phyloP scores from a whole-genome alignment of 2,888 invertebrate genomes.

The Sesia apiformis region DNA sequence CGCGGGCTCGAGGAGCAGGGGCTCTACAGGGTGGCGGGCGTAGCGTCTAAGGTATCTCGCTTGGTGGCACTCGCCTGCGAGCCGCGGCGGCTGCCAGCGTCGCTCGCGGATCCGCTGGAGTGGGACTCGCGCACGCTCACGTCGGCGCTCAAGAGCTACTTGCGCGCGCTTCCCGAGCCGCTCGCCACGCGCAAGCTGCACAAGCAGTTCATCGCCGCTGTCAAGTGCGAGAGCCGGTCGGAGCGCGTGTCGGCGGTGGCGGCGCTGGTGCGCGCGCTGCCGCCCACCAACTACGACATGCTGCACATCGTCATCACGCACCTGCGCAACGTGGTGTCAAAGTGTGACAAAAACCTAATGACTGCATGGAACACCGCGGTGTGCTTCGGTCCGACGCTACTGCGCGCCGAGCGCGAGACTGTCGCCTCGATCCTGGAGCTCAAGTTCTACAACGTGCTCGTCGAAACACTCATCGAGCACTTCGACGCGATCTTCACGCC shows the following conservation, averaged over 20 bases:
- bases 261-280: constrained; percentile 88
- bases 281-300: constrained; percentile 88
- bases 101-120: constrained; percentile 84
- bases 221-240: constrained; percentile 88
- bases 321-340: constrained; percentile 80
- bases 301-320: constrained; percentile 90
- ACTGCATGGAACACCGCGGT: constrained; percentile 97
- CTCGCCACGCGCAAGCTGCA: constrained; percentile 95
- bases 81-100: constrained; percentile 63
- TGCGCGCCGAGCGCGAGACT: constrained; percentile 96
- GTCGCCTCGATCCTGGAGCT: constrained; percentile 99
- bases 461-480: constrained; percentile 93
- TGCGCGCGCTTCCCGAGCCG: constrained; percentile 95
- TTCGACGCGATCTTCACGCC: constrained; percentile 57
- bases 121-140: constrained; percentile 99
- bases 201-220: constrained; percentile 91
- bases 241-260: constrained; percentile 89
- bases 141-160: constrained; percentile 96
- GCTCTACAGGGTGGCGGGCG: constrained; percentile 94
- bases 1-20: constrained; percentile 96
- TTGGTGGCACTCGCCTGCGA: constrained; percentile 84
- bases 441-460: constrained; percentile 99
- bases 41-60: constrained; percentile 93
- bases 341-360: constrained; percentile 94
- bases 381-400: constrained; percentile 97